A percentile compares a stretch with the other conserved stretches of the same genome.
phyloP scores from a whole-genome alignment of 2,888 invertebrate genomes.

The Gonocerus acuteangulatus region DNA sequence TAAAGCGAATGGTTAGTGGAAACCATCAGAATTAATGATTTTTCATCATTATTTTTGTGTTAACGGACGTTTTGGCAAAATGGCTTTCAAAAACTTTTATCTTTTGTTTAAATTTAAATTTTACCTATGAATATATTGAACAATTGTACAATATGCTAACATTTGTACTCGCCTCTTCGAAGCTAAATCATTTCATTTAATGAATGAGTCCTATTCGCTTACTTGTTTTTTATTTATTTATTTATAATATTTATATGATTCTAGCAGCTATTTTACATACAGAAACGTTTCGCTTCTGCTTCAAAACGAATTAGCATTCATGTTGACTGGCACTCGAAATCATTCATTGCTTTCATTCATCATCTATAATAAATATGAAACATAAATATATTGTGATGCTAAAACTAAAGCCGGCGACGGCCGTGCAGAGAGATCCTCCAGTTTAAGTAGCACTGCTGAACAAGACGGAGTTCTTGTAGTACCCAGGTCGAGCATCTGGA shows the following conservation, averaged over 20 bases:
- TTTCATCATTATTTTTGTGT: too few species aligned
- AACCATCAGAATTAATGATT: too few species aligned
- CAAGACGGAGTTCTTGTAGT: constrained; percentile 83
- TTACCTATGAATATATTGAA: too few species aligned
- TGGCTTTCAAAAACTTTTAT: too few species aligned
- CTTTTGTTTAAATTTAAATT: too few species aligned
- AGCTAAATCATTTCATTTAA: constrained; percentile 14
- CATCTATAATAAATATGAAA: constrained; percentile 19
- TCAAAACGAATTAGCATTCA: not conserved
- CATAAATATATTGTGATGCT: constrained; percentile 22
- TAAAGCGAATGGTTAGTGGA: too few species aligned
- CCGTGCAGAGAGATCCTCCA: constrained; percentile 16
- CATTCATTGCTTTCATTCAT: constrained; percentile 2
- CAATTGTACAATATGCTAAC: not conserved
- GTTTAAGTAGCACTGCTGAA: constrained; percentile 75
- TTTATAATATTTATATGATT: constrained; percentile 4
- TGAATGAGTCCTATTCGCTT: constrained; percentile 11
- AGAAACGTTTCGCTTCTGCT: not conserved
- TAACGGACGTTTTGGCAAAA: too few species aligned
- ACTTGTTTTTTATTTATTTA: constrained; percentile 1
- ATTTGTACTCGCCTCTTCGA: constrained; percentile 5
- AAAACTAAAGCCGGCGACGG: not conserved
- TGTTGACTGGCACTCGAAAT: constrained; percentile 8
- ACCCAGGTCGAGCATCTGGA: constrained; percentile 52
- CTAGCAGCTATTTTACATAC: constrained; percentile 14